Percentiles rank a stretch among this genome's conserved stretches.
These are phyloP conservation scores for Chiridota heheva DNA, from an alignment of 35 echinoderm and acorn worm genomes.

Conservation along the genomic window DNA sequence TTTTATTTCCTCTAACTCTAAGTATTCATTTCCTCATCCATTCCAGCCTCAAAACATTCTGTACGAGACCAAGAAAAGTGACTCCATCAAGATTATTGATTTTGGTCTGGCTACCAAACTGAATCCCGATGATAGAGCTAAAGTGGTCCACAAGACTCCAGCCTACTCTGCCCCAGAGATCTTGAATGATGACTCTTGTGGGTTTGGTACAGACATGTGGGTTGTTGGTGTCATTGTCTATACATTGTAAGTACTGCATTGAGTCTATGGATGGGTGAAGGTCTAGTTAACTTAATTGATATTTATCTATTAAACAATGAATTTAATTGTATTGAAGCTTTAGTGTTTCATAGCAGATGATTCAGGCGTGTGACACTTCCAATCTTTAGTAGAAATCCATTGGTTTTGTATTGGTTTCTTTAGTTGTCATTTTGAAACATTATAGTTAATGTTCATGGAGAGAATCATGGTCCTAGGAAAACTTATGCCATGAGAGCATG, in stretches of 20 bases:
- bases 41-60: conserved; percentile 90
- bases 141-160: conserved; percentile 66
- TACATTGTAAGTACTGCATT: conserved; percentile 79
- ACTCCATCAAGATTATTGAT: conserved; percentile 84
- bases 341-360: too few species aligned
- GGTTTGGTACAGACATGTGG: conserved; percentile 99
- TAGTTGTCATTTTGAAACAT: too few species aligned
- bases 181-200: conserved; percentile 63
- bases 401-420: too few species aligned
- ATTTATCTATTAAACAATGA: too few species aligned
- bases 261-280: background rate
- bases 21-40: too few species aligned
- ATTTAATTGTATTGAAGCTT: too few species aligned
- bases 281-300: background rate
- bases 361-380: too few species aligned
- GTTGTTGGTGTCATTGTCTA: conserved; percentile 92
- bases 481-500: too few species aligned
- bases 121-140: conserved; percentile 89
- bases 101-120: conserved; percentile 90
- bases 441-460: too few species aligned
- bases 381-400: background rate
- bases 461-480: too few species aligned
- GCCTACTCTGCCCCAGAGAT: conserved; percentile 88
- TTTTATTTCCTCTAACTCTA: too few species aligned
- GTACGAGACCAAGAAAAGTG: conserved; percentile 83